Base-by-base conservation (phyloP, 1,140 invertebrate genomes). In the Drosophila bocqueti region DNA sequence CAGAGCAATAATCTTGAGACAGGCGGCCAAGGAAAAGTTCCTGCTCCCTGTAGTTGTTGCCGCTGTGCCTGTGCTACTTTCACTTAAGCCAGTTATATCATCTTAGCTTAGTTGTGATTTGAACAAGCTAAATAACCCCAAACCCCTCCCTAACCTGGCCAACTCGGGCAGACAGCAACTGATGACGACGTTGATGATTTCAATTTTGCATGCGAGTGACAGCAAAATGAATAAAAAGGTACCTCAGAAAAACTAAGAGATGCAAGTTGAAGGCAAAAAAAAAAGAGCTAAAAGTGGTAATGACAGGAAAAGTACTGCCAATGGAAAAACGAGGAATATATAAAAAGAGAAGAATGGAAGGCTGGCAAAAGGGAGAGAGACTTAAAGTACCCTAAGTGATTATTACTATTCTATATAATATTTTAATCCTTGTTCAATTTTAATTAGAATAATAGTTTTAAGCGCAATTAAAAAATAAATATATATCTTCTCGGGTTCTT, bases 121-220 rank as follows among this genome's bases (percentile, higher is more conserved):
- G 66, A 38, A 60, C 57, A 67, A 55, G 34, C 58, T 29, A 65
- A 66, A 42, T 36, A 67, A 34, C 45, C 46, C 60, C 11, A 31
- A 43, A 2, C 65, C 21, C 10, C 61, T 8, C 2, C 13, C 16
- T 3, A 34, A 54, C 8, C 36, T 18, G 52, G 29, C 13, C 55
- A 61, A 76, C 42, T 54, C 36, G 21, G 18, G 24, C 26, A 54
- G 54, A 72, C 62, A 58, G 61, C 67, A 45, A 80, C 76, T 80
- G 77, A 80, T 80, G 77, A 80, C 68, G 76, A 80, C 77, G 77
- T 80, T 74, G 76, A 80, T 80, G 77, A 80, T 80, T 80, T 80
- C 77, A 79, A 80, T 80, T 79, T 79, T 80, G 77, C 77, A 80
- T 80, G 77, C 77, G 50, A 79, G 61, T 74, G 76, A 72, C 76